Evolutionary conservation across 1,140 invertebrate genomes (phyloP), one percentile per base, ranked within the genome.

Genomic region (Venustaconcha ellipsiformis): DNA sequence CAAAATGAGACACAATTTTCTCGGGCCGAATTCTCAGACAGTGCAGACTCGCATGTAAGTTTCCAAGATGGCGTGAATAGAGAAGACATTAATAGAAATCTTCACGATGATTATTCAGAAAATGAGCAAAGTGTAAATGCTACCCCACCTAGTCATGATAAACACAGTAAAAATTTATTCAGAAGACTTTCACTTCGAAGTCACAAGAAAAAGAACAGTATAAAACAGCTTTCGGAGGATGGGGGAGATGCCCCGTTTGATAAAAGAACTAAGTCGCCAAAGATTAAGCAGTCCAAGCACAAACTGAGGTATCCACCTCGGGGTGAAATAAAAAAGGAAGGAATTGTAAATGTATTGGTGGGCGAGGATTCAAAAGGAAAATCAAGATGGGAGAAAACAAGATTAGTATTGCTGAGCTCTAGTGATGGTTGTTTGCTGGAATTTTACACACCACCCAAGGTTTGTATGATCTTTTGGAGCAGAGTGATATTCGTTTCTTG

Each of bases 361-460:
- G 88, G 86, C 14, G 87, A 88, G 73, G 97, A 98, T 88, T 92
- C 95, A 18, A 96, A 97, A 88, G 95, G 95, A 8, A 95, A 95
- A 65, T 95, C 96, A 65, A 96, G 96, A 88, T 99, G 97, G 97
- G 96, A 98, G 85, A 96, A 95, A 88, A 98, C 96, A 88, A 93
- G 96, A 80, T 89, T 99, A 68, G 94, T 95, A 1, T 89, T 99
- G 58, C 94, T 98, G 14, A 97, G 96, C 90, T 96, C 95, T 6
- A 95, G 95, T 62, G 97, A 96, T 55, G 96, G 96, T 57, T 97
- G 96, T 84, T 96, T 98, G 94, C 89, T 99, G 57, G 97, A 98
- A 87, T 98, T 99, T 91, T 99, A 97, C 90, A 95, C 96, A 20
- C 97, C 97, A 30, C 96, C 96, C 12, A 99, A 98, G 92, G 95